Percentiles rank a stretch among this genome's conserved stretches.
phyloP scores from a whole-genome alignment of 64 coral and sea anemone species.

The Porites lutea region DNA sequence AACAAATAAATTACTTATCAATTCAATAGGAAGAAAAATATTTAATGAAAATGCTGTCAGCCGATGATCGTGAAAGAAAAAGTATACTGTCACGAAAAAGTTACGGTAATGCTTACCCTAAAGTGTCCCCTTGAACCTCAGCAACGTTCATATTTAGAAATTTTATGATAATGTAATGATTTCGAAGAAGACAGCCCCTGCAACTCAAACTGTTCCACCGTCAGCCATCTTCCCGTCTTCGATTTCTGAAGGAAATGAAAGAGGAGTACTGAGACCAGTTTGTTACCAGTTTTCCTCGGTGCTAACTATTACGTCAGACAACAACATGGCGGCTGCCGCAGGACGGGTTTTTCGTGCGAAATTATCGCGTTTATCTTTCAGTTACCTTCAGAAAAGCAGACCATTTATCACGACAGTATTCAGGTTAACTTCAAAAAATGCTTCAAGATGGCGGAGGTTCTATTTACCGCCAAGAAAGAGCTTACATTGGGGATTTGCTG shows the following conservation, averaged over 20 bases:
- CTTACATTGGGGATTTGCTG: slow-evolving; percentile 5
- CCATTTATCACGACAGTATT: neutral
- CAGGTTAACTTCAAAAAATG: slow-evolving; percentile 1
- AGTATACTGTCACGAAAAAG: too few relatives aligned
- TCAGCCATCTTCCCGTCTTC: slow-evolving; percentile 37
- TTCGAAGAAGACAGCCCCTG: neutral
- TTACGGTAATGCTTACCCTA: neutral
- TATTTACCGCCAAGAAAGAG: slow-evolving; percentile 35
- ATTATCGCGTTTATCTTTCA: slow-evolving; percentile 24
- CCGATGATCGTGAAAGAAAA: too few relatives aligned
- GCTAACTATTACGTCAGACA: neutral
- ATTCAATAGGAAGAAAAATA: too few relatives aligned
- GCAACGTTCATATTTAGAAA: neutral
- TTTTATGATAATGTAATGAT: neutral
- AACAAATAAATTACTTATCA: too few relatives aligned
- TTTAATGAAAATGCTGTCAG: too few relatives aligned
- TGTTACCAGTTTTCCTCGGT: slow-evolving; percentile 23
- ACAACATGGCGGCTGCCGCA: slow-evolving; percentile 20
- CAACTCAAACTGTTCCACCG: neutral
- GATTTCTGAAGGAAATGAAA: neutral
- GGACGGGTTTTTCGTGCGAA: neutral
- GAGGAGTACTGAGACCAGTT: neutral
- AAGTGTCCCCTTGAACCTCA: neutral
- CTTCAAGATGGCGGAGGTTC: slow-evolving; percentile 6
- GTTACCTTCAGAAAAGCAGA: neutral